Evolutionary conservation across 2,888 invertebrate genomes (phyloP).

Genomic region (Desoria tigrina): DNA sequence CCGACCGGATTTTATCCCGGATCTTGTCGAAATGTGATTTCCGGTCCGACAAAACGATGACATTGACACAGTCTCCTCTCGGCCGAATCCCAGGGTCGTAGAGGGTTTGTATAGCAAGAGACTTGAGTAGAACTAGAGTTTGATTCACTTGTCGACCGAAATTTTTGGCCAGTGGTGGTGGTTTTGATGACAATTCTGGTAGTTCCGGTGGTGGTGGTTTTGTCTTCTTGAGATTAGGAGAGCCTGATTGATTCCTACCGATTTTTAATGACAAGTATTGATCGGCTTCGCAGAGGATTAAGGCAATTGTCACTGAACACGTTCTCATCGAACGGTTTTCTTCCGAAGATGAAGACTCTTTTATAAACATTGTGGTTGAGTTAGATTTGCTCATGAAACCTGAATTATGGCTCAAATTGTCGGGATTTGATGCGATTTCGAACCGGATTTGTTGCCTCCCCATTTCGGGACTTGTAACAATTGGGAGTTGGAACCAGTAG

Average conservation of each 20-base stretch:
- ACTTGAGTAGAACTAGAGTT: constrained; percentile 52
- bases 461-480: too few species aligned
- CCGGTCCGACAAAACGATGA: constrained; percentile 41
- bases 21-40: constrained; percentile 32
- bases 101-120: constrained; percentile 36
- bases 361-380: too few species aligned
- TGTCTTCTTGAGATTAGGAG: not conserved
- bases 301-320: constrained; percentile 30
- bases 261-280: not conserved
- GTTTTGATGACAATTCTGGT: not conserved
- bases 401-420: too few species aligned
- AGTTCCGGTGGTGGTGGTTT: not conserved
- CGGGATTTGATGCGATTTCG: too few species aligned
- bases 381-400: too few species aligned
- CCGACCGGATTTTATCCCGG: constrained; percentile 20
- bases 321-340: too few species aligned
- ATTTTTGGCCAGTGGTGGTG: constrained; percentile 30
- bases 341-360: too few species aligned
- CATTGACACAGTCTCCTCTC: constrained; percentile 35
- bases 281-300: constrained; percentile 40
- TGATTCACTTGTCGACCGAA: constrained; percentile 52
- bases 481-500: too few species aligned
- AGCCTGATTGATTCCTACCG: constrained; percentile 15
- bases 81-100: not conserved
- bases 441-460: too few species aligned